Evolutionary conservation across 2,888 invertebrate genomes (phyloP).

Genomic region (Dicycla oo): DNA sequence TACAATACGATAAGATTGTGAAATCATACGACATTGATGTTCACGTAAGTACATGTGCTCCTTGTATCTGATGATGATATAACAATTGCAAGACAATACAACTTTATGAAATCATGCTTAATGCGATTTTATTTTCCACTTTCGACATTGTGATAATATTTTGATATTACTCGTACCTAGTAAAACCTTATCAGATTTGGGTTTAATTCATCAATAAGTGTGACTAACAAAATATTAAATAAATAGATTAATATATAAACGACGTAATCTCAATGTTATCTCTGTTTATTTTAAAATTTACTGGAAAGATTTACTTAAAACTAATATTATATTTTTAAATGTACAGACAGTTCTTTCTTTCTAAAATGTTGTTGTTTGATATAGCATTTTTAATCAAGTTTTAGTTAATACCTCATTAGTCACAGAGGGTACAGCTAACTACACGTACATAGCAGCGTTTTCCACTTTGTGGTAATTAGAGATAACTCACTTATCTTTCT

Average conservation of each 20-base stretch:
- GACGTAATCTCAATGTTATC: background rate
- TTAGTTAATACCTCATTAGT: conserved; percentile 6
- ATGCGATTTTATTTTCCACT: conserved; percentile 45
- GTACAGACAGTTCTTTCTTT: background rate
- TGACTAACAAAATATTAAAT: conserved; percentile 6
- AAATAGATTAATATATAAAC: background rate
- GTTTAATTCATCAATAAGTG: conserved; percentile 37
- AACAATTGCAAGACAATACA: conserved; percentile 58
- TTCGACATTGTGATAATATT: conserved; percentile 50
- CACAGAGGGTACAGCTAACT: background rate
- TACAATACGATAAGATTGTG: conserved; percentile 80
- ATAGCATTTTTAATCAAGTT: background rate
- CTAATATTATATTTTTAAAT: background rate
- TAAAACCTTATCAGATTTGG: conserved; percentile 35
- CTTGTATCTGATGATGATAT: conserved; percentile 65
- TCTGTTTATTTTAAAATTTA: conserved; percentile 1
- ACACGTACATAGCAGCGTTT: background rate
- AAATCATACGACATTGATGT: conserved; percentile 82
- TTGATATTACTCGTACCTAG: conserved; percentile 36
- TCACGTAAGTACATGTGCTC: conserved; percentile 59
- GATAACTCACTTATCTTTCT: conserved; percentile 24
- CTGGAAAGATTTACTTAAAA: background rate
- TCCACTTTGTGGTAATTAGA: conserved; percentile 15
- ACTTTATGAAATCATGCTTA: conserved; percentile 37
- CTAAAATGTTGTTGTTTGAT: background rate